Conservation (phyloP, 2,888 invertebrate species). For the Hirtodrosophila trivittata region DNA sequence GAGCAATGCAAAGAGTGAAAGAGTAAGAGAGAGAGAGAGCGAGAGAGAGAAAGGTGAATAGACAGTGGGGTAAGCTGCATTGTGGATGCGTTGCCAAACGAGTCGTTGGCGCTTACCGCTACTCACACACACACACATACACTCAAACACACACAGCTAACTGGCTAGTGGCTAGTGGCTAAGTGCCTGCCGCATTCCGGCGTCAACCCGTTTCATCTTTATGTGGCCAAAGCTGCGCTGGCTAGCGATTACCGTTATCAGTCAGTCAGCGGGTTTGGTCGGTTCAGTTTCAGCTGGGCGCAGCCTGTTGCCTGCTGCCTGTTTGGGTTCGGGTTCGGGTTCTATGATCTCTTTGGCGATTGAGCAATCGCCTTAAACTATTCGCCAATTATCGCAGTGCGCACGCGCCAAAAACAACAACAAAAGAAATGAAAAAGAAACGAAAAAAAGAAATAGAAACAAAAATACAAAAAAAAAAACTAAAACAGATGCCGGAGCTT, state of each 20-base stretch:
- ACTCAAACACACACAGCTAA: conserved; percentile 10
- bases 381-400: conserved; percentile 45
- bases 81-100: conserved; percentile 67
- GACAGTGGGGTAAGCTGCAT: conserved; percentile 28
- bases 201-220: conserved; percentile 60
- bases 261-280: conserved; percentile 23
- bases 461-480: conserved; percentile 28
- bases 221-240: conserved; percentile 44
- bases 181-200: conserved; percentile 64
- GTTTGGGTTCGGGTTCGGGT: conserved; percentile 2
- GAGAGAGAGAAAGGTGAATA: neutral
- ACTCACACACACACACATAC: conserved; percentile 18
- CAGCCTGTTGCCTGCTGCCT: conserved; percentile 26
- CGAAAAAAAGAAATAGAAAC: conserved; percentile 20
- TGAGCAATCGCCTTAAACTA: conserved; percentile 57
- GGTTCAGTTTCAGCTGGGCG: conserved; percentile 4
- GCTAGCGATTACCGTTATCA: conserved; percentile 66
- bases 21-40: neutral
- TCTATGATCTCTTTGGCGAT: conserved; percentile 37
- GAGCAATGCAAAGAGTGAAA: conserved; percentile 29
- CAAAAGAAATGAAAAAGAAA: conserved; percentile 17
- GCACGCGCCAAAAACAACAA: conserved; percentile 62
- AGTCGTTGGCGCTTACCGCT: conserved; percentile 76
- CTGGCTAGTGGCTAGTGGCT: conserved; percentile 12
- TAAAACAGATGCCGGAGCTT: conserved; percentile 26